Evolutionary conservation across 2,113 vertebrate genomes (phyloP), one percentile per base, ranked within the genome.

Genomic region (Rynchops niger): DNA sequence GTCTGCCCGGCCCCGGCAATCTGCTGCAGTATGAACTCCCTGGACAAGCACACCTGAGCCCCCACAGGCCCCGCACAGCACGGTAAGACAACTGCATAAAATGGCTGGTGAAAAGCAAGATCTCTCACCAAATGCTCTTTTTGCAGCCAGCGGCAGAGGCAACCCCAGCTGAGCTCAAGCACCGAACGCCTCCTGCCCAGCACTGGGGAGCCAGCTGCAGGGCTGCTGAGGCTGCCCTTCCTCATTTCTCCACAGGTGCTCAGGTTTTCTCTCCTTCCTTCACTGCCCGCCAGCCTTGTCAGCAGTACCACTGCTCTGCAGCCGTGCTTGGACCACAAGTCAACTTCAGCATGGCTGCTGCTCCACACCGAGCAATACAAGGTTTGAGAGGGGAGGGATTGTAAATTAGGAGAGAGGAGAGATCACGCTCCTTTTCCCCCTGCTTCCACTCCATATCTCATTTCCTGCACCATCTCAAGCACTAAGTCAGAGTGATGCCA

Each of bases 1-100:
- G 29, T 16, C 76, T 52, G 80, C 55, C 74, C 11, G 3, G 82
- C 25, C 27, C 11, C 1, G 34, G 43, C 27, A 25, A 1, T 4
- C 14, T 27, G 13, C n/a, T 1, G 5, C 15, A 7, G 5, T 4
- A 8, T 0, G 0, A 45, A 45, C 5, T 0, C 29, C 9, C 8
- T 0, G 42, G 22, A 9, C 4, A 19, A 3, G 23, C 7, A 40
- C 5, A 1, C 49, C 65, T 2, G 2, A 62, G 47, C 29, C 17
- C 52, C 23, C 1, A 1, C 32, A 40, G 34, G 49, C 20, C 16
- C 4, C 0, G 0, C 1, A 4, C 16, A 14, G 72, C 25, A 1
- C 55, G 21, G 23, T 9, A 4, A 42, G 21, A 32, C 25, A 15
- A 3, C 59, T 38, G 27, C 32, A 14, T 9, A 38, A 30, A 26